Percentiles rank a stretch among this genome's conserved stretches.
These are phyloP conservation scores for Mesorhabditis belari DNA, from an alignment of 2,888 invertebrate species.

Conservation along the genomic window DNA sequence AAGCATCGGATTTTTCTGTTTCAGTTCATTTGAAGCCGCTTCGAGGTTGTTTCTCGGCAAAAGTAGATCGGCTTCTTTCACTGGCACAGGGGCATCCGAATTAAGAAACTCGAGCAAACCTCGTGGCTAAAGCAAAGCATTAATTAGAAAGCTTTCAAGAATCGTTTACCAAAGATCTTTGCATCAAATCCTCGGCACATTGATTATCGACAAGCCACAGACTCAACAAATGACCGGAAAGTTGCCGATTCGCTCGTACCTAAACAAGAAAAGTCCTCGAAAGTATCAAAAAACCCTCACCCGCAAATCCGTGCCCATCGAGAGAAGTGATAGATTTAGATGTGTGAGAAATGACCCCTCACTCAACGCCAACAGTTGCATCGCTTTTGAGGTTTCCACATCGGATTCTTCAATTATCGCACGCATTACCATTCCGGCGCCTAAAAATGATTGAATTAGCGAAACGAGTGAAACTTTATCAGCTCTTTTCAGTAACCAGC, in stretches of 20 bases:
- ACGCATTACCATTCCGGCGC: slow-evolving; percentile 86
- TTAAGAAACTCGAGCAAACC: slow-evolving; percentile 84
- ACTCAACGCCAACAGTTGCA: slow-evolving; percentile 85
- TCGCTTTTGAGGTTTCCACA: slow-evolving; percentile 78
- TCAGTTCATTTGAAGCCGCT: slow-evolving; percentile 63
- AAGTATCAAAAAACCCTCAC: slow-evolving; percentile 39
- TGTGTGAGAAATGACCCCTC: slow-evolving; percentile 93
- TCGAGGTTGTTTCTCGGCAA: slow-evolving; percentile 80
- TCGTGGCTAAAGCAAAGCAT: slow-evolving; percentile 72
- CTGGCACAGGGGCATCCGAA: slow-evolving; percentile 74
- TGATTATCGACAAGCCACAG: slow-evolving; percentile 87
- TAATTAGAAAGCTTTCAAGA: not conserved
- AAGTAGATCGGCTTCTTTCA: slow-evolving; percentile 60
- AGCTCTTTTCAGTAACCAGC: no score
- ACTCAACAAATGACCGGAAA: slow-evolving; percentile 86
- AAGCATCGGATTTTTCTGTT: slow-evolving; percentile 19
- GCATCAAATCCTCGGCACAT: slow-evolving; percentile 44
- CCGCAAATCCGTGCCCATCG: slow-evolving; percentile 70
- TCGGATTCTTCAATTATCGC: slow-evolving; percentile 96
- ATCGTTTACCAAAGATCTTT: slow-evolving; percentile 36
- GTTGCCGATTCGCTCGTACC: slow-evolving; percentile 63
- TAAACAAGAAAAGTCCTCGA: slow-evolving; percentile 64
- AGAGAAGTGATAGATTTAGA: slow-evolving; percentile 80
- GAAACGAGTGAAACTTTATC: not conserved
- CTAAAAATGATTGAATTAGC: slow-evolving; percentile 6